Base-by-base conservation (phyloP, 2,113 vertebrate genomes). In the Rhea pennata region DNA sequence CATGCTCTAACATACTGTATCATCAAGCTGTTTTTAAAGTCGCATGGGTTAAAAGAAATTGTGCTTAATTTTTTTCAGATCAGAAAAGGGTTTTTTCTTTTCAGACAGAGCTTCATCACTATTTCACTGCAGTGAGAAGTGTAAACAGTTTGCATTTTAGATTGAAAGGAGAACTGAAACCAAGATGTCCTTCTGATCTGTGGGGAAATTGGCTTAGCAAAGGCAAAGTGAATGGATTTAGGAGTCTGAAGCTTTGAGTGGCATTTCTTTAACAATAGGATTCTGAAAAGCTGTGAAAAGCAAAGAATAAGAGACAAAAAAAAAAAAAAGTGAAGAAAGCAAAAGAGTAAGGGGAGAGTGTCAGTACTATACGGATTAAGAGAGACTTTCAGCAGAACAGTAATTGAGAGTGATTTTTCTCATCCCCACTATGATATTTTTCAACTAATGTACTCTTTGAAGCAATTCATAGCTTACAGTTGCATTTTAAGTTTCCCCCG, bases 181-280 rank as follows among this genome's bases (percentile, higher is more conserved):
- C 95, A 97, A 97, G 87, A 96, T 92, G 98, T 98, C 98, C 97
- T 98, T 97, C 96, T 97, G 96, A 96, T 81, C 67, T 40, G 48
- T 87, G 66, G 71, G 90, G 85, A 61, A 69, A 88, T 74, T 92
- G 82, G 9, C 53, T 97, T 51, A 79, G 65, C 80, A 87, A 91
- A 87, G 97, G 95, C 87, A 66, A 84, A 94, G 82, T 88, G 87
- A 81, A 46, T 74, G 78, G 42, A 8, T 42, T 16, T 69, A 54
- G 15, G 61, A 64, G 36, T 10, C 5, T 0, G 29, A 22, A 19
- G n/a, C n/a, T 76, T 81, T 67, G 15, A 22, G 70, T 65, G 81
- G 26, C 9, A 12, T 69, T 50, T 40, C 42, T 69, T 59, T 67
- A 27, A 21, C 12, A 27, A 33, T 15, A 2, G 2, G 15, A 53